Base-by-base conservation (phyloP, 2,113 vertebrate genomes). In the Ovibos moschatus region DNA sequence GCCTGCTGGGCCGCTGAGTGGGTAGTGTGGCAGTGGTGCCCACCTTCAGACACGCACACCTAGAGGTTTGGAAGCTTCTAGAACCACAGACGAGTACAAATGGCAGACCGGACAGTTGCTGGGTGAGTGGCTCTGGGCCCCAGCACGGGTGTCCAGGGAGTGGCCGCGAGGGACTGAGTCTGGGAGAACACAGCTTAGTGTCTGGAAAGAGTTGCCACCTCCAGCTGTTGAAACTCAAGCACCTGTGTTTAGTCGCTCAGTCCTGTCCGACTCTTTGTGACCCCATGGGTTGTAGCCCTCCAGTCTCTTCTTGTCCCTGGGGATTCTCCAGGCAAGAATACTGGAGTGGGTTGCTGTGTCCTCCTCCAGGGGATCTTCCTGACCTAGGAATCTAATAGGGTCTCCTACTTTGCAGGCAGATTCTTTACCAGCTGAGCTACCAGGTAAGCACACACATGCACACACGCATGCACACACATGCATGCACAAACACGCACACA, bases 1-100 rank as follows among this genome's bases (percentile, higher is more conserved):
- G 98, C 98, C 99, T 99, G 98, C 94, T 94, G 93, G 94, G 98
- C 81, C 95, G 96, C 3, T 21, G 97, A 96, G 97, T 96, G 84
- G 64, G 47, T 86, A 74, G 47, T 40, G 90, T 94, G 79, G 95
- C 81, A 40, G 53, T 11, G 87, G 60, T 36, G 62, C 78, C 14
- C 83, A 1, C 2, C 4, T 47, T 87, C 94, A 89, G 19, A 10
- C 74, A 50, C 2, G 9, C 43, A 7, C 16, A 36, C n/a, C 17
- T 2, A 0, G 43, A 53, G 94, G 15, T 11, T 2, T 7, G 33
- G 74, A 57, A 94, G 55, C 3, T 43, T 76, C 91, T 17, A 21
- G 53, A 19, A 28, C 53, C 9, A 12, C 21, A 7, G 47, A 87
- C 4, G 3, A 36, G 11, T 7, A 11, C 87, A 7, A 7, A 4